Evolutionary conservation across 2,888 invertebrate species (phyloP).

Genomic region (Trilocha varians): DNA sequence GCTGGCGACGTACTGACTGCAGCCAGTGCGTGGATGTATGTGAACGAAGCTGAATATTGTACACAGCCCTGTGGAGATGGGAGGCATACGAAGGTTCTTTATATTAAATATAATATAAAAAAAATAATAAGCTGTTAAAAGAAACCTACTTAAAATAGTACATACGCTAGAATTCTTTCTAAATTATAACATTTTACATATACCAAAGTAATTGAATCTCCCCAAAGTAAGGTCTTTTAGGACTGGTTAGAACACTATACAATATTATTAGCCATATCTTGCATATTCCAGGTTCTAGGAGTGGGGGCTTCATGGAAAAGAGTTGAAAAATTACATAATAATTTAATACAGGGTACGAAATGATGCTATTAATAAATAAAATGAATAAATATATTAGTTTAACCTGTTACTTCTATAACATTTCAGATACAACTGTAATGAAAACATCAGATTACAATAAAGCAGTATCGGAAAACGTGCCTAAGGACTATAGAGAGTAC

Average conservation of each 20-base stretch:
- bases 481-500: conserved; percentile 24
- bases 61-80: conserved; percentile 69
- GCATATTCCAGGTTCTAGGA: conserved; percentile 43
- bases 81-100: conserved; percentile 56
- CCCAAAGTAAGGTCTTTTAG: too few species aligned
- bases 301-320: conserved; percentile 52
- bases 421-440: not conserved
- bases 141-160: too few species aligned
- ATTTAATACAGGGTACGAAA: conserved; percentile 10
- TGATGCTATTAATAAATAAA: too few species aligned
- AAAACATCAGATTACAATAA: not conserved
- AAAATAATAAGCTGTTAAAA: not conserved
- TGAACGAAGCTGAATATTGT: conserved; percentile 74
- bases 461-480: not conserved
- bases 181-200: too few species aligned
- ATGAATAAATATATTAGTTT: too few species aligned
- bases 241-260: too few species aligned
- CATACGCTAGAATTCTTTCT: too few species aligned
- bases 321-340: conserved; percentile 30
- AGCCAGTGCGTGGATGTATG: conserved; percentile 73
- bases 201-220: too few species aligned
- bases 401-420: conserved; percentile 3
- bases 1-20: conserved; percentile 77
- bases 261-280: too few species aligned
- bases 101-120: not conserved